A percentile compares a stretch with the other conserved stretches of the same genome.
These are phyloP conservation scores for Styela clava DNA, from an alignment of 23 tunicate species.

Conservation along the genomic window DNA sequence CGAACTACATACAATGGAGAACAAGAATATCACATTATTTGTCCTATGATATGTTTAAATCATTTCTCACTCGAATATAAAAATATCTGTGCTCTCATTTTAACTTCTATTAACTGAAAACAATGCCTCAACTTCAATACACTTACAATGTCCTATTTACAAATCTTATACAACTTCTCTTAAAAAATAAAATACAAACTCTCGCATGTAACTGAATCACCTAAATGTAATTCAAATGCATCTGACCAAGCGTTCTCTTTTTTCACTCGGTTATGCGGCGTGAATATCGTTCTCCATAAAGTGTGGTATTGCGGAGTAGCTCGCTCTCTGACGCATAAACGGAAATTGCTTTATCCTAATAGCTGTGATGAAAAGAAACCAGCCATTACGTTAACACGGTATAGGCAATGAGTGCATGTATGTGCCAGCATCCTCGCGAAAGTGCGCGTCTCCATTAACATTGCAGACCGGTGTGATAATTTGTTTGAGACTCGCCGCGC, in stretches of 20 bases:
- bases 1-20: too few relatives aligned
- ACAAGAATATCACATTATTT: too few relatives aligned
- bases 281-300: not conserved
- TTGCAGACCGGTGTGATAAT: not conserved
- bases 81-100: too few relatives aligned
- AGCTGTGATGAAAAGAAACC: constrained; percentile 20
- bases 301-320: not conserved
- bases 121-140: too few relatives aligned
- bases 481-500: not conserved
- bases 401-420: not conserved
- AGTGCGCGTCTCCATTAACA: not conserved
- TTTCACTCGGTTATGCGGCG: not conserved
- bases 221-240: not conserved
- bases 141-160: too few relatives aligned
- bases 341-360: constrained; percentile 41
- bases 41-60: too few relatives aligned
- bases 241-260: not conserved
- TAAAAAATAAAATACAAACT: too few relatives aligned
- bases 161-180: too few relatives aligned
- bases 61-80: too few relatives aligned
- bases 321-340: constrained; percentile 32
- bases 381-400: not conserved
- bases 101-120: too few relatives aligned
- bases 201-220: not conserved
- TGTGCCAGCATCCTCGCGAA: not conserved